These are phyloP conservation scores for Drosophila subobscura DNA, from an alignment of 1,140 invertebrate species.

Conservation along the genomic window DNA sequence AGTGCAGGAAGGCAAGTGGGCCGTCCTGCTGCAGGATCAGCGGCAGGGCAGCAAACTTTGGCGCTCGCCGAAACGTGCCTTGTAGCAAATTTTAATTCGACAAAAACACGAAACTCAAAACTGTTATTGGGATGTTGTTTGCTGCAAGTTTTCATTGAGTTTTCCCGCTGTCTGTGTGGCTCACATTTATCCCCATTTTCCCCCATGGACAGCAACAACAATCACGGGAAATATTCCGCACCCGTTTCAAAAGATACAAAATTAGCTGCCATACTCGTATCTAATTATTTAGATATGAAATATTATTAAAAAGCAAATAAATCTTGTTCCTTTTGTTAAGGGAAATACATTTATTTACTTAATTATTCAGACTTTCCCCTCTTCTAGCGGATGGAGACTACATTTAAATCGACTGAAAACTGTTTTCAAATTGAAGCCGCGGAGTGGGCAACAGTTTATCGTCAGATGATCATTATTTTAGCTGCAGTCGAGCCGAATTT, in stretches of 20 bases:
- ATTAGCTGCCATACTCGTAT: slow-evolving; percentile 19
- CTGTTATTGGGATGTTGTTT: slow-evolving; percentile 69
- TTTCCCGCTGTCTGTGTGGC: slow-evolving; percentile 12
- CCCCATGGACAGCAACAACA: slow-evolving; percentile 2
- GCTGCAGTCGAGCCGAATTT: neutral
- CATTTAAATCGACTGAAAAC: slow-evolving; percentile 1
- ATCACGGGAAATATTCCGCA: neutral
- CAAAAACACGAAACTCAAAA: slow-evolving; percentile 78
- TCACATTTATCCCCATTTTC: neutral
- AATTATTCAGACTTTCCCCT: too few species aligned
- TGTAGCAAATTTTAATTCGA: slow-evolving; percentile 80
- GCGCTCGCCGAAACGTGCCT: slow-evolving; percentile 75
- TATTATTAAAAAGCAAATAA: neutral
- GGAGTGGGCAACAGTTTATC: neutral
- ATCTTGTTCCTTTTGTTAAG: neutral
- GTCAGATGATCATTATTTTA: too few species aligned
- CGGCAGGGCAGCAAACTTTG: slow-evolving; percentile 56
- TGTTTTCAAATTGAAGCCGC: neutral
- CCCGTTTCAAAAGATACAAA: slow-evolving; percentile 13
- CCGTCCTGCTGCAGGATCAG: slow-evolving; percentile 51
- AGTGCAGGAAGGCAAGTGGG: slow-evolving; percentile 1
- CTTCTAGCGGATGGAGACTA: too few species aligned
- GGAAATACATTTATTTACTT: slow-evolving; percentile 8
- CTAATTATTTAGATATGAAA: slow-evolving; percentile 16
- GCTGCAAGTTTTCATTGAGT: slow-evolving; percentile 49